Evolutionary conservation across 1,140 invertebrate species (phyloP).

Genomic region (Aphidius gifuensis): DNA sequence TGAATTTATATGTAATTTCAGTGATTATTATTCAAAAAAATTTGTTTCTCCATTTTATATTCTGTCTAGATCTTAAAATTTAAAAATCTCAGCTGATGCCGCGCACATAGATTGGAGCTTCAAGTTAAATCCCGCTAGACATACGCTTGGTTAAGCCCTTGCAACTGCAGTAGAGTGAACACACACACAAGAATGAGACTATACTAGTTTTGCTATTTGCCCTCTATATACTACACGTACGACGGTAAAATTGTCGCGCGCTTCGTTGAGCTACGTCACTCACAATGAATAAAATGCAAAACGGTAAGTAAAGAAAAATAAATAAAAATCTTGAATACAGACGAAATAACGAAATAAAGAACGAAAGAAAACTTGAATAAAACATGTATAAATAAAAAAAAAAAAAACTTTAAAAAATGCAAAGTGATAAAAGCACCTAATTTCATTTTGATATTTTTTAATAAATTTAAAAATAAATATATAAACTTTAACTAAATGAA

Average conservation of each 20-base stretch:
- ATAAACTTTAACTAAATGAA: too few relatives aligned
- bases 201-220: background rate
- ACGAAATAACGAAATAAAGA: too few relatives aligned
- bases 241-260: conserved; percentile 13
- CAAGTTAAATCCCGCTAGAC: conserved; percentile 12
- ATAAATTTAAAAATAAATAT: too few relatives aligned
- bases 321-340: background rate
- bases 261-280: conserved; percentile 12
- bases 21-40: too few relatives aligned
- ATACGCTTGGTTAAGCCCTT: conserved; percentile 11
- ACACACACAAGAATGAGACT: conserved; percentile 6
- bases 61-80: background rate
- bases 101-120: conserved; percentile 5
- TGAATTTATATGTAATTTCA: too few relatives aligned
- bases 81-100: background rate
- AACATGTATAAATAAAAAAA: too few relatives aligned
- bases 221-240: background rate
- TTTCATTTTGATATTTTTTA: too few relatives aligned
- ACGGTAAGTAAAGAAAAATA: background rate
- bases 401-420: too few relatives aligned
- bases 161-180: conserved; percentile 1
- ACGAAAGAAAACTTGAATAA: too few relatives aligned
- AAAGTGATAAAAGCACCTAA: too few relatives aligned
- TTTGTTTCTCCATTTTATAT: too few relatives aligned
- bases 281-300: conserved; percentile 3